Conservation (phyloP, 2,113 vertebrate genomes). For the Fulmarus glacialis region DNA sequence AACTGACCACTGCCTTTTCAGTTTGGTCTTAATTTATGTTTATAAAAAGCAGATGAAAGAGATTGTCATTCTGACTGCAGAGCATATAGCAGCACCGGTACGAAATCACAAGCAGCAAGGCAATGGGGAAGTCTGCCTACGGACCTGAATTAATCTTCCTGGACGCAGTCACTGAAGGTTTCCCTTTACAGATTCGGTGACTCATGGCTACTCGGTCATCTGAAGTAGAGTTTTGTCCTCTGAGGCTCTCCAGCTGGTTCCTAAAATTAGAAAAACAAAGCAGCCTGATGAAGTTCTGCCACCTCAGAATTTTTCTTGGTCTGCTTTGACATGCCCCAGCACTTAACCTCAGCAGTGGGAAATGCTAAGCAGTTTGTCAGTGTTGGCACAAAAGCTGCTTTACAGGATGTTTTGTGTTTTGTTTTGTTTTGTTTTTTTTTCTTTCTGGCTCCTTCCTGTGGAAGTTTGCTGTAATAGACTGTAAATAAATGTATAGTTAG, state of each 20-base stretch:
- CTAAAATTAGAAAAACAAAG: background rate
- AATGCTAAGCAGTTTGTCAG: background rate
- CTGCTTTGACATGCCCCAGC: background rate
- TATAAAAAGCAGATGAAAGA: background rate
- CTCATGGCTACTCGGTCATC: background rate
- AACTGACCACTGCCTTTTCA: background rate
- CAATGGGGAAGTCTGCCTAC: background rate
- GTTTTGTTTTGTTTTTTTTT: background rate
- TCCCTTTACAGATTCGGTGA: background rate
- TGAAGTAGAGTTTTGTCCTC: background rate
- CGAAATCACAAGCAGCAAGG: background rate
- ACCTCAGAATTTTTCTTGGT: background rate
- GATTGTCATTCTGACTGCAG: background rate
- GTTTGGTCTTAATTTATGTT: background rate
- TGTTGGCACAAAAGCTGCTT: background rate
- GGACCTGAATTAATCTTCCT: background rate
- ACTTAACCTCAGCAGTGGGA: background rate
- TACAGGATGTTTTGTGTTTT: background rate
- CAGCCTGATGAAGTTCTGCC: background rate
- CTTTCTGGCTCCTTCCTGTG: background rate
- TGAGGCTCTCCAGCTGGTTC: background rate
- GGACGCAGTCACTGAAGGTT: background rate
- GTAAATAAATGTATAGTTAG: background rate
- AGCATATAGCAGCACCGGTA: background rate
- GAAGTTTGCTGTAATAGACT: background rate